Conservation (phyloP, 1,140 invertebrate species). For the Lucilia cuprina region DNA sequence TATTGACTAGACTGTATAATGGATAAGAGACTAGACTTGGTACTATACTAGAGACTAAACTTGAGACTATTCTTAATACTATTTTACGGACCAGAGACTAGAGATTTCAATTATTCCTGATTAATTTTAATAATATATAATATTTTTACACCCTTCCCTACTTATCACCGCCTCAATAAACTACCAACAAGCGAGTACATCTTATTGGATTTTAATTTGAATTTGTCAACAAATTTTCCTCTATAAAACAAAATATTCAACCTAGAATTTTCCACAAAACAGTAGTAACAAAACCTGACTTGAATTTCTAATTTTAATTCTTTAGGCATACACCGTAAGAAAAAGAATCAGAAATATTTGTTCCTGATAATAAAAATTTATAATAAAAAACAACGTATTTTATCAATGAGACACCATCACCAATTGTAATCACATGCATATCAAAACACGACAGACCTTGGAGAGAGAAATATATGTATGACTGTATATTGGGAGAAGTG, state of each 20-base stretch:
- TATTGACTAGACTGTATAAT: no score
- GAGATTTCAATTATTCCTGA: no score
- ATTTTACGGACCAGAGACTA: no score
- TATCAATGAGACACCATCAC: background rate
- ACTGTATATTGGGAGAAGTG: no score
- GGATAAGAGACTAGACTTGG: no score
- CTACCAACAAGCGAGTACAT: background rate
- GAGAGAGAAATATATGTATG: no score
- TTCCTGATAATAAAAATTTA: background rate
- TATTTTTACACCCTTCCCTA: background rate
- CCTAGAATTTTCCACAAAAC: background rate
- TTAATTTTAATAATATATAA: no score
- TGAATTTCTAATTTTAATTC: background rate
- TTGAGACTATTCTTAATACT: no score
- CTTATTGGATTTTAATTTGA: conserved; percentile 30
- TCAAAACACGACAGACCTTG: no score
- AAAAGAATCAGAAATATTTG: background rate
- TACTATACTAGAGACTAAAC: no score
- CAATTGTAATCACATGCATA: background rate
- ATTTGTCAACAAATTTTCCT: conserved; percentile 16
- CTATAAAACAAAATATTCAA: background rate
- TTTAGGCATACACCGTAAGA: background rate
- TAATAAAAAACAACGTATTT: background rate
- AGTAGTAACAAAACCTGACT: background rate
- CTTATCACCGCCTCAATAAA: background rate